phyloP scores from a whole-genome alignment of 2,888 invertebrate species.

The Epicampocera succincta region DNA sequence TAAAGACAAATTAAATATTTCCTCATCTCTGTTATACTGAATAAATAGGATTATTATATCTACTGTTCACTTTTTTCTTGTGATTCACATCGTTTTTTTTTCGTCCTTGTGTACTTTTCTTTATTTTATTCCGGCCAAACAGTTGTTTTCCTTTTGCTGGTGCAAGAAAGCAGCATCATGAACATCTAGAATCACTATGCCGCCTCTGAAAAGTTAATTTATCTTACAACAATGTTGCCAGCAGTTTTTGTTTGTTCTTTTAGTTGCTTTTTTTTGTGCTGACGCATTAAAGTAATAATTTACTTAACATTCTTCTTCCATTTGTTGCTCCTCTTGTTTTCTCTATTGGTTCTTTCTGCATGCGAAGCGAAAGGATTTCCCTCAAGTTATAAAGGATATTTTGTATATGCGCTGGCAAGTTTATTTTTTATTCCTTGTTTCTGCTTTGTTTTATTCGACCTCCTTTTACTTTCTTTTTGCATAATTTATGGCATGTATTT shows the following conservation, averaged over 20 bases:
- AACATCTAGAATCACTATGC: constrained; percentile 29
- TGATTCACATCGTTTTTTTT: too few species aligned
- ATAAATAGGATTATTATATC: too few species aligned
- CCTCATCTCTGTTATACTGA: too few species aligned
- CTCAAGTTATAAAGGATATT: neutral
- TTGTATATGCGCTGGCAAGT: neutral
- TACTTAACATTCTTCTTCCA: constrained; percentile 24
- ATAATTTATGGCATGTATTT: constrained; percentile 61
- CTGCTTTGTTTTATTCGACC: constrained; percentile 12
- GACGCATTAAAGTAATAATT: constrained; percentile 56
- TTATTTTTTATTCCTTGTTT: constrained; percentile 3
- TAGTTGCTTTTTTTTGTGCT: constrained; percentile 42
- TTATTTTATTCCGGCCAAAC: too few species aligned
- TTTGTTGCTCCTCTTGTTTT: constrained; percentile 2
- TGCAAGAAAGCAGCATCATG: too few species aligned
- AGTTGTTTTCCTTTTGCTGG: too few species aligned
- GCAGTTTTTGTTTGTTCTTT: constrained; percentile 22
- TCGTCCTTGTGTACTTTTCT: too few species aligned
- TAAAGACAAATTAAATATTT: too few species aligned
- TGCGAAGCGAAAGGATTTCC: neutral
- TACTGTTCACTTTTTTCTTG: too few species aligned
- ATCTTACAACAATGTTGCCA: constrained; percentile 55
- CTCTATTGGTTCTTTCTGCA: constrained; percentile 1
- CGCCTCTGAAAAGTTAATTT: constrained; percentile 55
- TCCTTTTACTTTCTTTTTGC: constrained; percentile 51